Base-by-base conservation (phyloP, 2,113 vertebrate species). In the Smithornis capensis region DNA sequence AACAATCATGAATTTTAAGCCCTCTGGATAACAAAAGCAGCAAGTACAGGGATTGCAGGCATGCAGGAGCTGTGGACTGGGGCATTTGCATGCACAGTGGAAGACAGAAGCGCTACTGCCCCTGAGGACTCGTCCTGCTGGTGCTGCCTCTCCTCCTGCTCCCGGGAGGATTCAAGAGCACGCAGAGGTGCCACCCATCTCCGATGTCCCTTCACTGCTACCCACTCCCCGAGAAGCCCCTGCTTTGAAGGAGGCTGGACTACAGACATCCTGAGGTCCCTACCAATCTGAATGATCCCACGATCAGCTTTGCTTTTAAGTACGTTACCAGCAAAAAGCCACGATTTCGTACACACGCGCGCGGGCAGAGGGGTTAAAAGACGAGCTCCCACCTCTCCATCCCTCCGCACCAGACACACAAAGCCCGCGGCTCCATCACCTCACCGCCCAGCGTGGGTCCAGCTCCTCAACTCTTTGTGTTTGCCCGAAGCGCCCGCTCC, bases 1-100 rank as follows among this genome's bases (percentile, higher is more conserved):
- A 80, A 31, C 22, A 27, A 31, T 19, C 75, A 14, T 10, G 70
- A 77, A 85, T 90, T 62, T 86, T 59, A 95, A 95, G 17, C 49
- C 50, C 10, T 40, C 33, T 38, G 67, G 50, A 38, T 80, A 86
- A 94, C 76, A 95, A 95, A 95, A 95, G 89, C 75, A 87, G 47
- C 47, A 21, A 47, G 38, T 70, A 18, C 14, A 21, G 38, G 33
- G 78, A 45, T 0, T n/a, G 87, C 68, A n/a, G 79, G 85, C 85
- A 28, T 1, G 33, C 42, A 60, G 77, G 59, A 49, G 90, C 64
- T 75, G 59, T 8, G 73, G 65, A 52, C 5, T 5, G 59, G 57
- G 81, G 53, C 15, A 89, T 40, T 93, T 90, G 59, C 49, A 9
- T 0, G 23, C 27, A 45, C 17, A 13, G 42, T 4, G 67, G 29